Evolutionary conservation across 2,113 vertebrate species (phyloP), one percentile per base, ranked within the genome.

Genomic region (Panthera tigris): DNA sequence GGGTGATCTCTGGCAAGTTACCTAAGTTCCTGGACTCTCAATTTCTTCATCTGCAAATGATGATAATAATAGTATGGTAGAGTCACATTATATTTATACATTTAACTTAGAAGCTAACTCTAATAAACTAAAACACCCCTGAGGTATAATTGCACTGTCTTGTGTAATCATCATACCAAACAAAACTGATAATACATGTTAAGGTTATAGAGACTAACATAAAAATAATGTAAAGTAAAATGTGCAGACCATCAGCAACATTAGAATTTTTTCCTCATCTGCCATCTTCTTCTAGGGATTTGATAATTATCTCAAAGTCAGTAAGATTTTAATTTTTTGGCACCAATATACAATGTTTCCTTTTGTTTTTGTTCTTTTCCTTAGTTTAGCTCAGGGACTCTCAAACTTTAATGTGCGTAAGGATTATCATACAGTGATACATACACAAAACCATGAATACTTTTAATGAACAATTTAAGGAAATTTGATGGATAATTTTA

Each of bases 51-150:
- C 45, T 82, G 5, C 48, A 94, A 86, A 66, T 71, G 33, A 96
- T 19, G 1, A 55, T 92, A 71, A 84, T 39, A 82, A 76, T 19
- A 90, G 19, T 73, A 87, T n/a, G 69, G 8, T 48, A 57, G 2
- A 96, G 45, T n/a, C 41, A 61, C 31, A 91, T 76, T 95, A 65
- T 73, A 91, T 68, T 41, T 81, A 33, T 92, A 2, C 31, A 57
- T 66, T 87, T 92, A 55, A 90, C 12, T 86, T 92, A 89, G 33
- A 93, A 90, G 25, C 15, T 83, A 94, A 74, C 9, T 91, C 76
- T 68, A 95, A 81, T 76, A 93, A 71, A 2, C 13, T 55, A 91
- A 79, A 25, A 25, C 4, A 80, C 5, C 1, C 41, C 55, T 39
- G 76, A 84, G 29, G 8, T 76, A 41, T 4, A 88, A 63, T 81